Evolutionary conservation across 2,113 vertebrate genomes (phyloP).

Genomic region (Apus apus): DNA sequence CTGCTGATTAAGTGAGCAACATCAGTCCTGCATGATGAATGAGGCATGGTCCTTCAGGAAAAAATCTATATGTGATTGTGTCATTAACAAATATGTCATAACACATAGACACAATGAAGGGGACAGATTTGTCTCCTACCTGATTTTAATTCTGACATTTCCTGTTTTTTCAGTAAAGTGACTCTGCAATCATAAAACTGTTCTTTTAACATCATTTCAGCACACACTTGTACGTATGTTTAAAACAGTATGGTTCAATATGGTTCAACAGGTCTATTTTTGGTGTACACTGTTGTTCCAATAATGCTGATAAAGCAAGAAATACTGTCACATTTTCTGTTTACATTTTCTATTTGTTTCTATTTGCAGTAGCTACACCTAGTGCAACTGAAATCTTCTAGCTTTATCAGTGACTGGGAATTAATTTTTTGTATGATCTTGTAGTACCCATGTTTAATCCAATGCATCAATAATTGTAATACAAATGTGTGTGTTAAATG

Average conservation of each 20-base stretch:
- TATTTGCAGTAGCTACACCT: background rate
- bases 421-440: conserved; percentile 4
- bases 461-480: conserved; percentile 31
- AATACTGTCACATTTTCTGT: background rate
- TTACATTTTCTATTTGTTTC: background rate
- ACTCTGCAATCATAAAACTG: background rate
- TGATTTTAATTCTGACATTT: background rate
- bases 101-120: background rate
- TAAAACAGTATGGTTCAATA: background rate
- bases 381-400: background rate
- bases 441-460: conserved; percentile 22
- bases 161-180: background rate
- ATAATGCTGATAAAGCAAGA: conserved; percentile 3
- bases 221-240: background rate
- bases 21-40: background rate
- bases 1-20: conserved; percentile 44
- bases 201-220: background rate
- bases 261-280: background rate
- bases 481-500: conserved; percentile 1
- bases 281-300: background rate
- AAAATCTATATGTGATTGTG: background rate
- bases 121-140: background rate
- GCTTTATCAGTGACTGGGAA: background rate
- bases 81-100: background rate
- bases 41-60: background rate